phyloP scores from a whole-genome alignment of 2,797 vertebrate genomes.

The Diceros bicornis region DNA sequence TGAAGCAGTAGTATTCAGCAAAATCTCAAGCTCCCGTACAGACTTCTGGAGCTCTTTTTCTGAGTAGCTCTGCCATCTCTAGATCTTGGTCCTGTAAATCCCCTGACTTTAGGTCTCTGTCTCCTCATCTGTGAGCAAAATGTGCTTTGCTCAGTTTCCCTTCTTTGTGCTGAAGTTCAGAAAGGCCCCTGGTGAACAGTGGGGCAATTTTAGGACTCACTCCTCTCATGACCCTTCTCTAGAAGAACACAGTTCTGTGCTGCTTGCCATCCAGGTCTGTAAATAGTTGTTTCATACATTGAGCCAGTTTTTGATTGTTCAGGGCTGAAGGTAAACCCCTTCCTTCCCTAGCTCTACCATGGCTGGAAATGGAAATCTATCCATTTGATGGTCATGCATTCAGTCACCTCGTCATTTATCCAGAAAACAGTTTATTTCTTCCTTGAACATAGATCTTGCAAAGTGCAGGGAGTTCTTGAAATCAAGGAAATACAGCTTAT shows the following conservation, averaged over 20 bases:
- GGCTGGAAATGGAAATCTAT: fast-evolving
- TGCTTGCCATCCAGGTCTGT: fast-evolving
- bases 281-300: fast-evolving
- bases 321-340: no score
- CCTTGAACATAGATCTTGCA: neutral
- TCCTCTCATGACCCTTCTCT: no score
- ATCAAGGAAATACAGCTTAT: neutral
- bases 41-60: neutral
- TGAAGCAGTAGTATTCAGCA: neutral
- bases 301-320: no score
- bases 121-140: neutral
- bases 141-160: neutral
- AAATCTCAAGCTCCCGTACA: neutral
- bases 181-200: no score
- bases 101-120: neutral
- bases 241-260: neutral
- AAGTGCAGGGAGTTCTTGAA: neutral
- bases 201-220: no score
- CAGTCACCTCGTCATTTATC: fast-evolving
- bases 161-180: neutral
- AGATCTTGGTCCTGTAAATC: neutral
- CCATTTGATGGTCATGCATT: neutral
- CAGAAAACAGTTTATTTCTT: neutral
- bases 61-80: fast-evolving
- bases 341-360: no score